phyloP scores from a whole-genome alignment of 2,888 invertebrate genomes.

The Netelia inedita region DNA sequence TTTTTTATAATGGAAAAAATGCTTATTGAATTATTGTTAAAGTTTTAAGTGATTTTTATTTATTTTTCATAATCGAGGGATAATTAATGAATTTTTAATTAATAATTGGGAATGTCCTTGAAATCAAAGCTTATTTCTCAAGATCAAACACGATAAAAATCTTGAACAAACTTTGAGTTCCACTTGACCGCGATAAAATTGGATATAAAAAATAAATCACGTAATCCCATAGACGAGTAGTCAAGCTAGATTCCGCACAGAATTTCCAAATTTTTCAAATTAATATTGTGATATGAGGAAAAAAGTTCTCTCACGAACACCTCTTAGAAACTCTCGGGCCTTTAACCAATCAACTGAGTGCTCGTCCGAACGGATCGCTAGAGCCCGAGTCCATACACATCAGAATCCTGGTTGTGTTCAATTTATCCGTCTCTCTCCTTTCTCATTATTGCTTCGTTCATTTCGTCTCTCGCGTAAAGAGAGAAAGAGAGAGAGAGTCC shows the following conservation, averaged over 20 bases:
- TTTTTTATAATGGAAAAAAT: no score
- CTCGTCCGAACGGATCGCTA: conserved; percentile 6
- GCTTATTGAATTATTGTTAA: no score
- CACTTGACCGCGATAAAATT: no score
- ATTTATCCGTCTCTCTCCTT: conserved; percentile 44
- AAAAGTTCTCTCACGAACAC: neutral
- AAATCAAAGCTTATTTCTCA: no score
- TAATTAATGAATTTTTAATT: no score
- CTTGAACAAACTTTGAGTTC: no score
- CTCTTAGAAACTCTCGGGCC: neutral
- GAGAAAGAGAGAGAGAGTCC: neutral
- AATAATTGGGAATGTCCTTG: no score
- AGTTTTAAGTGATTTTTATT: no score
- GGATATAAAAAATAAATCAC: no score
- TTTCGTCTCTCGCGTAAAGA: conserved; percentile 44
- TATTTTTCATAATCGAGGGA: no score
- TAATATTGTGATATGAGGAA: neutral
- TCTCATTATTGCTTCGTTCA: conserved; percentile 51
- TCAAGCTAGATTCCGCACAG: neutral
- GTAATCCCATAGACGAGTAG: neutral
- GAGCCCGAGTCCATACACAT: neutral
- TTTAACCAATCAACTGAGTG: conserved; percentile 48
- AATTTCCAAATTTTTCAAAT: neutral
- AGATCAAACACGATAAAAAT: no score
- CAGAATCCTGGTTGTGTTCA: conserved; percentile 22